A percentile compares a stretch with the other conserved stretches of the same genome.
Evolutionary conservation across 2,888 invertebrate species (phyloP).

Genomic region (Zelleria hepariella): DNA sequence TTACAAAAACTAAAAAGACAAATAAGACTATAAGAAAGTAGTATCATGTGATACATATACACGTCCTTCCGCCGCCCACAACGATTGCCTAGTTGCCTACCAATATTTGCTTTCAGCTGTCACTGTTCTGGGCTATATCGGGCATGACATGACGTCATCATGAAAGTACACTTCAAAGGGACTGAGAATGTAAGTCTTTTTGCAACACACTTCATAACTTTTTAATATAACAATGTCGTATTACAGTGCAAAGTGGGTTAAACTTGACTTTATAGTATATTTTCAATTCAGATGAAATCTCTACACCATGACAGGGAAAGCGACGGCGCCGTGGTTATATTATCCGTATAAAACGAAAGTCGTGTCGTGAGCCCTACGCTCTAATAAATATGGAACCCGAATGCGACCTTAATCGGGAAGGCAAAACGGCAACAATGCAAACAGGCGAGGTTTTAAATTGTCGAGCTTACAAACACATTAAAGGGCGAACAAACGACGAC

Average conservation of each 20-base stretch:
- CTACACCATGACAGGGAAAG: constrained; percentile 29
- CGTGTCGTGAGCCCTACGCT: constrained; percentile 59
- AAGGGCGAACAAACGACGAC: constrained; percentile 55
- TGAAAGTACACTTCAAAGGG: neutral
- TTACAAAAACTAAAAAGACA: too few relatives aligned
- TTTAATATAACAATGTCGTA: too few relatives aligned
- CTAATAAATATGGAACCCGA: constrained; percentile 66
- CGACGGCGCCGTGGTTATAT: constrained; percentile 37
- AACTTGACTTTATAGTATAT: too few relatives aligned
- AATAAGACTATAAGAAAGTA: too few relatives aligned
- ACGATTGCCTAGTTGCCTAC: neutral
- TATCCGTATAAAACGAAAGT: constrained; percentile 63
- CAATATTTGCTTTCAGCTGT: neutral
- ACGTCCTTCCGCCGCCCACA: constrained; percentile 56
- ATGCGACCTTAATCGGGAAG: constrained; percentile 67
- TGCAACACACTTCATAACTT: constrained; percentile 19
- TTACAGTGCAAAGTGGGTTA: too few relatives aligned
- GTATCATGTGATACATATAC: too few relatives aligned
- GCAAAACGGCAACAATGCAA: constrained; percentile 67
- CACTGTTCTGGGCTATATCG: neutral
- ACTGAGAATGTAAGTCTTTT: constrained; percentile 13
- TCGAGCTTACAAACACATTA: constrained; percentile 65
- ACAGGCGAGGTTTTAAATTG: constrained; percentile 65
- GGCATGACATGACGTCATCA: constrained; percentile 13
- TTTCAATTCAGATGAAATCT: constrained; percentile 23